These are phyloP conservation scores for Liodrosophila aerea DNA, from an alignment of 2,888 invertebrate species.

Conservation along the genomic window DNA sequence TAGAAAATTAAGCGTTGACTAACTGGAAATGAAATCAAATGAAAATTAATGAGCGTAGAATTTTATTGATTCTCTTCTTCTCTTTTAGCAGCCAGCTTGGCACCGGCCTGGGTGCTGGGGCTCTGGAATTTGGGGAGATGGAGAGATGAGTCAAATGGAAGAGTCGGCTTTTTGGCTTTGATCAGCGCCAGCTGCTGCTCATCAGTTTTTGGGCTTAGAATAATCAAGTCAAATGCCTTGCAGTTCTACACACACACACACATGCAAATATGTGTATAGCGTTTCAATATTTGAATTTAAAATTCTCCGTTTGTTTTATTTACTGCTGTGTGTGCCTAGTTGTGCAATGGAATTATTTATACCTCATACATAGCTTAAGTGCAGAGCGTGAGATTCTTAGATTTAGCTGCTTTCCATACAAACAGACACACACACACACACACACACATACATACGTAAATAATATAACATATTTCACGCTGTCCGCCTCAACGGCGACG, in stretches of 20 bases:
- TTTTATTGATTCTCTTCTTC: conserved; percentile 15
- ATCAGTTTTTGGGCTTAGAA: not conserved
- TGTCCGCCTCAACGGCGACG: conserved; percentile 8
- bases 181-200: conserved; percentile 34
- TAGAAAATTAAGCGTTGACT: conserved; percentile 44
- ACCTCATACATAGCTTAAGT: conserved; percentile 51
- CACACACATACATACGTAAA: too few species aligned
- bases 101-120: conserved; percentile 21
- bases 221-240: conserved; percentile 11
- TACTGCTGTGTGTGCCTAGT: conserved; percentile 24
- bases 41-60: conserved; percentile 64
- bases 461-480: conserved; percentile 2
- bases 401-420: conserved; percentile 5
- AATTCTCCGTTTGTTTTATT: conserved; percentile 25
- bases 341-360: conserved; percentile 54
- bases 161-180: conserved; percentile 55
- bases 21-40: conserved; percentile 22
- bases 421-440: not conserved
- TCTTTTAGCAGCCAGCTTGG: conserved; percentile 58
- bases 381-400: conserved; percentile 72
- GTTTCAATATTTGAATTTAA: conserved; percentile 38
- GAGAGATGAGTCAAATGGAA: conserved; percentile 53
- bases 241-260: conserved; percentile 18
- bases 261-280: not conserved
- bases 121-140: not conserved